Conservation (phyloP, 2,113 vertebrate genomes). For the Thermophis baileyi region DNA sequence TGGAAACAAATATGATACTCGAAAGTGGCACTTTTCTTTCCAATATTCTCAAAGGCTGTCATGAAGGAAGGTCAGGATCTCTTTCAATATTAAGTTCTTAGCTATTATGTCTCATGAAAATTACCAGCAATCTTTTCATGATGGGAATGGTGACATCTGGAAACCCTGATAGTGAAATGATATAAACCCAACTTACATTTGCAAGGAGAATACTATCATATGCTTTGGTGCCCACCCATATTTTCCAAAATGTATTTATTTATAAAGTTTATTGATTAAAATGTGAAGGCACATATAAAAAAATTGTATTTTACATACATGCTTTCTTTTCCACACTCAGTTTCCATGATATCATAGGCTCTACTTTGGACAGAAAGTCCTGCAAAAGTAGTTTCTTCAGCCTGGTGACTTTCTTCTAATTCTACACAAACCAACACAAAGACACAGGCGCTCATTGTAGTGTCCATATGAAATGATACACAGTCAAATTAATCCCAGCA, state of each 20-base stretch:
- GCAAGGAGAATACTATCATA: neutral
- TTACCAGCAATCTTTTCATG: neutral
- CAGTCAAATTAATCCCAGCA: slow-evolving; percentile 20
- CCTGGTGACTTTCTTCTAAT: slow-evolving; percentile 12
- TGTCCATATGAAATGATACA: slow-evolving; percentile 4
- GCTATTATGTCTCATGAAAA: neutral
- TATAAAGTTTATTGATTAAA: no score
- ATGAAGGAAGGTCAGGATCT: neutral
- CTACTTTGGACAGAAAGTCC: neutral
- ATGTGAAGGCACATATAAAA: neutral
- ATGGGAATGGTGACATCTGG: neutral
- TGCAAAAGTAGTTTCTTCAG: neutral
- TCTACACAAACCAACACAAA: neutral
- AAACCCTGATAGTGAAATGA: neutral
- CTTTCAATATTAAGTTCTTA: neutral
- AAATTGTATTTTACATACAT: neutral
- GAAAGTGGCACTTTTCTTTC: neutral
- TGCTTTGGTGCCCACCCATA: neutral
- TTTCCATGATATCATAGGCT: neutral
- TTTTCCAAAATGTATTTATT: neutral
- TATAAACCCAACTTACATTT: neutral
- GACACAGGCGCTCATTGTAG: neutral
- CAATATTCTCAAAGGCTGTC: neutral
- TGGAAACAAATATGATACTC: neutral
- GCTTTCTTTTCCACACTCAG: neutral